Base-by-base conservation (phyloP, 2,888 invertebrate species). In the Antheraea yamamai region DNA sequence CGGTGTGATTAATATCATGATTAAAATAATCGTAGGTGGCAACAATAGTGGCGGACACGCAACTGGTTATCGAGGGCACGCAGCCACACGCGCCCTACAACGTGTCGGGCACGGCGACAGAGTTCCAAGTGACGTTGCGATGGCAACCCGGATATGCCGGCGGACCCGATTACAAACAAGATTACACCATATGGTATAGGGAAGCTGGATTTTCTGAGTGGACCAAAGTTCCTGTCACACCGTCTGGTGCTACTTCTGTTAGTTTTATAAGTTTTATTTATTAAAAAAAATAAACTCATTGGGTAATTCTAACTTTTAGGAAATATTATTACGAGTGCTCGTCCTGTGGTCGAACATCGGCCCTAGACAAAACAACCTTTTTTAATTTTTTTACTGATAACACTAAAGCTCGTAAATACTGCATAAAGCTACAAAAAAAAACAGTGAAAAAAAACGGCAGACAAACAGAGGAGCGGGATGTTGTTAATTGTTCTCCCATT, bases 21-120 rank as follows among this genome's bases (percentile, higher is more conserved):
- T 66, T 30, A 66, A 30, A 66, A 66, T 75, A 73, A 52, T 74
- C 72, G 35, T 55, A 95, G 95, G 98, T 99, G 82, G 98, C 99
- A 71, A 98, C 98, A n/a, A 97, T 99, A 89, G 97, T 98, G 76
- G 97, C 98, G 30, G 97, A 97, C 81, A 98, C 98, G 73, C 98
- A 98, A 89, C 95, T 98, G 77, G 98, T 98, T 82, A 97, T 98
- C 81, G 98, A 98, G 93, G 98, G 98, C 78, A 99, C 99, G 23
- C 98, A 99, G 87, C 99, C 99, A 23, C 99, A 99, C 94, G 99
- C 99, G 70, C 99, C 99, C 0, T 98, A 98, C 95, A 99, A 99
- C 93, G 96, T 99, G 77, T 97, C 98, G 47, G 98, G 98, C 64
- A 97, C 97, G 72, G 97, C 98, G 70, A 97, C 97, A 0, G 97